Evolutionary conservation across 2,113 vertebrate genomes (phyloP).

Genomic region (Gila orcuttii): DNA sequence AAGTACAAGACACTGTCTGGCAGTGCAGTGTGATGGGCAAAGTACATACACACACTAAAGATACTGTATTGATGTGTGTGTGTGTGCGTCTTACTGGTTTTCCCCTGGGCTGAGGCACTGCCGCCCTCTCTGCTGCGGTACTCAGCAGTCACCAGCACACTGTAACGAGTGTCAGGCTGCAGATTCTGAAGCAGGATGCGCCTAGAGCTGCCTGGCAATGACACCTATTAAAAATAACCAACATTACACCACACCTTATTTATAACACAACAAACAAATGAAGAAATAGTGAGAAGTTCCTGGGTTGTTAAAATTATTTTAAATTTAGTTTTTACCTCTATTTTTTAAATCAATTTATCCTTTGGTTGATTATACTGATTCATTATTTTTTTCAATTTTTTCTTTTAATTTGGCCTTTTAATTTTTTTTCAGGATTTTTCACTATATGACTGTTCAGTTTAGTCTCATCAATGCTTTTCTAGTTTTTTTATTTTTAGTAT

Average conservation of each 20-base stretch:
- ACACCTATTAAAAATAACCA: slow-evolving; percentile 71
- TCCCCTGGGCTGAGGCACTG: slow-evolving; percentile 72
- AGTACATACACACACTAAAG: background rate
- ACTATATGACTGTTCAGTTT: too few species aligned
- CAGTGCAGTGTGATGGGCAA: background rate
- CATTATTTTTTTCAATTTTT: background rate
- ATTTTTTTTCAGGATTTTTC: background rate
- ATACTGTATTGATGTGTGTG: background rate
- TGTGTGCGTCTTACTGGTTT: slow-evolving; percentile 76
- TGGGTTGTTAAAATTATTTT: background rate
- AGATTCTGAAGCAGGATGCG: slow-evolving; percentile 75
- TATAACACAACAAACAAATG: background rate
- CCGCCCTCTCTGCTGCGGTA: slow-evolving; percentile 82
- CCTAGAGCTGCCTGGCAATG: slow-evolving; percentile 78
- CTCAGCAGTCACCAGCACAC: slow-evolving; percentile 81
- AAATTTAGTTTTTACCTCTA: background rate
- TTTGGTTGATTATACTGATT: background rate
- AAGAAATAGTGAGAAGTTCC: background rate
- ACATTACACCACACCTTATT: slow-evolving; percentile 24
- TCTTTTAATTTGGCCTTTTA: too few species aligned
- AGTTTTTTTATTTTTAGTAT: too few species aligned
- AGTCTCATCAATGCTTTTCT: too few species aligned
- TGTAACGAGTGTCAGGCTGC: slow-evolving; percentile 85
- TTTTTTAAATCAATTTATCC: background rate
- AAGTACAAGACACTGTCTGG: background rate